These are phyloP conservation scores for Papilio machaon DNA, from an alignment of 1,140 invertebrate genomes.

Conservation along the genomic window DNA sequence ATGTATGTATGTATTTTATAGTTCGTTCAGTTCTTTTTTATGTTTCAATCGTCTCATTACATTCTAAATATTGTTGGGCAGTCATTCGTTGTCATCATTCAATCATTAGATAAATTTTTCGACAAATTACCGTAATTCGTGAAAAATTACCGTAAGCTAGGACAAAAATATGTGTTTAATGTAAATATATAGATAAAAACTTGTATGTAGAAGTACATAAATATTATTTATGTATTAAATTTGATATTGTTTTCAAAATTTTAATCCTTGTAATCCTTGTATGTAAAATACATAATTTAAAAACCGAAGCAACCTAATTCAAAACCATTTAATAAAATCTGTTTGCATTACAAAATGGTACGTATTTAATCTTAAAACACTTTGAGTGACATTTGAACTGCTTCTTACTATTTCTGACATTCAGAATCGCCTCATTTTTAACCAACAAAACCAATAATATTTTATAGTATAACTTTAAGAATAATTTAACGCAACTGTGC, in stretches of 20 bases:
- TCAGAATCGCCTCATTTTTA: not conserved
- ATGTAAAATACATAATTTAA: not conserved
- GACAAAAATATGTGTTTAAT: constrained; percentile 76
- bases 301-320: too few species aligned
- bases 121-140: constrained; percentile 52
- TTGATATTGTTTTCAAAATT: constrained; percentile 82
- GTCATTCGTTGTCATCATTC: constrained; percentile 70
- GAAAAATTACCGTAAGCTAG: constrained; percentile 72
- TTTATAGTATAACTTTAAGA: constrained; percentile 22
- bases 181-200: constrained; percentile 81
- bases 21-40: constrained; percentile 65
- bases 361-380: not conserved
- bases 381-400: not conserved
- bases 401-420: not conserved
- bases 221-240: constrained; percentile 82
- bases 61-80: constrained; percentile 55
- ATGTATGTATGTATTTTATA: constrained; percentile 78
- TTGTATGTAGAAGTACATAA: constrained; percentile 81
- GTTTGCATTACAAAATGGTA: not conserved
- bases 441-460: constrained; percentile 17
- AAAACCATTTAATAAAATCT: too few species aligned
- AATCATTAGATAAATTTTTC: constrained; percentile 58
- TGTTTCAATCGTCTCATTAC: constrained; percentile 65
- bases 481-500: constrained; percentile 11
- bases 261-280: constrained; percentile 51